These are phyloP conservation scores for Esperia sulphurella DNA, from an alignment of 2,888 invertebrate genomes.

Conservation along the genomic window DNA sequence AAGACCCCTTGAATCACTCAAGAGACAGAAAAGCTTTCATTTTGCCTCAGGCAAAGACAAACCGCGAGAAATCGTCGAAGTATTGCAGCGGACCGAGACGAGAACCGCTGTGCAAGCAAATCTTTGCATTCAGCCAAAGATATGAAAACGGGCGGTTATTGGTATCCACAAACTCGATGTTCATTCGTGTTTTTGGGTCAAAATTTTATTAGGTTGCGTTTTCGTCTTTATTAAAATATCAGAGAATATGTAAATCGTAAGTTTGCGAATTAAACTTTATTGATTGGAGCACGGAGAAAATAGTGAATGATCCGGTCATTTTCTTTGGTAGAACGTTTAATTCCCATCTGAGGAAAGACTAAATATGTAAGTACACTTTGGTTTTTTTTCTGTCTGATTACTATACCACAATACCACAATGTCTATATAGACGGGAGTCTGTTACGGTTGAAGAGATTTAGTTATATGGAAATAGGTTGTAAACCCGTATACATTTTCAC, in stretches of 20 bases:
- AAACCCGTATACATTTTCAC: conserved; percentile 12
- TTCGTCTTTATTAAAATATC: too few species aligned
- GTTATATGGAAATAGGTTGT: not conserved
- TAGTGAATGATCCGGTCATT: too few species aligned
- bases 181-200: conserved; percentile 31
- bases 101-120: conserved; percentile 50
- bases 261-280: too few species aligned
- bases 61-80: conserved; percentile 14
- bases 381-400: too few species aligned
- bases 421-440: too few species aligned
- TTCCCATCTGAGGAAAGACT: too few species aligned
- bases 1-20: conserved; percentile 2
- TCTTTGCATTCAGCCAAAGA: conserved; percentile 53
- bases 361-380: too few species aligned
- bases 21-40: conserved; percentile 15
- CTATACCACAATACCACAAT: too few species aligned
- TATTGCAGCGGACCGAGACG: conserved; percentile 14
- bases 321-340: too few species aligned
- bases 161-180: conserved; percentile 34
- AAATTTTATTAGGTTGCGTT: conserved; percentile 13
- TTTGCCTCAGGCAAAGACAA: conserved; percentile 12
- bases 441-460: not conserved
- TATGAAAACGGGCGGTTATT: conserved; percentile 53
- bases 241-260: not conserved
- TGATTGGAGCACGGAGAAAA: too few species aligned